Base-by-base conservation (phyloP, 2,113 vertebrate genomes). In the Muntiacus muntjak region DNA sequence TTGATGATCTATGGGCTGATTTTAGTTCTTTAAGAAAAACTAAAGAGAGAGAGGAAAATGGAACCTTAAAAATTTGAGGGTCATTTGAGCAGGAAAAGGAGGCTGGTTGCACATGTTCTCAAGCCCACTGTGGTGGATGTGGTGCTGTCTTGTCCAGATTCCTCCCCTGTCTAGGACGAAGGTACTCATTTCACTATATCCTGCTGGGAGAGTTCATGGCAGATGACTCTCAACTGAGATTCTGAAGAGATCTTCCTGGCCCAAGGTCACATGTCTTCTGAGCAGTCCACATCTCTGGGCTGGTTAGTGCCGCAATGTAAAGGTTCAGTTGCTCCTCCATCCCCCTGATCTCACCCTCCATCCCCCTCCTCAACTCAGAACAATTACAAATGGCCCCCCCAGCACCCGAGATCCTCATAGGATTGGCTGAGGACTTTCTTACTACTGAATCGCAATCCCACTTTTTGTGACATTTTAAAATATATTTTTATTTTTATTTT, bases 51-150 rank as follows among this genome's bases (percentile, higher is more conserved):
- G 26, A 8, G 15, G 36, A 17, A 92, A 97, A 62, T 64, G 8
- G 74, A 8, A 92, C 52, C 95, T 95, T 86, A 95, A 76, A 26
- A 76, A 33, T 21, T 10, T 79, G 84, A 96, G 43, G 55, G 8
- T 79, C 93, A 7, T 93, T 94, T 93, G 90, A 88, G 40, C 87
- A 93, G n/a, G 55, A 67, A 50, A 0, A 7, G 45, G 45, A 87
- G n/a, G 71, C 15, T 50, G 50, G 26, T 64, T n/a, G 28, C 9
- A 71, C 21, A 71, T 16, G 23, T 91, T 60, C 11, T 47, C 15
- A 52, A 0, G 30, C 6, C 40, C 0, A 1, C 3, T 85, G 17
- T 14, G 25, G 28, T 47, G 16, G 58, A 67, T 15, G 30, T 2
- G 3, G 10, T 9, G 2, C 15, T 88, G 3, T 33, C 55, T 23